Conservation (phyloP, 2,797 vertebrate genomes). For the Notoglanidium macrostoma region DNA sequence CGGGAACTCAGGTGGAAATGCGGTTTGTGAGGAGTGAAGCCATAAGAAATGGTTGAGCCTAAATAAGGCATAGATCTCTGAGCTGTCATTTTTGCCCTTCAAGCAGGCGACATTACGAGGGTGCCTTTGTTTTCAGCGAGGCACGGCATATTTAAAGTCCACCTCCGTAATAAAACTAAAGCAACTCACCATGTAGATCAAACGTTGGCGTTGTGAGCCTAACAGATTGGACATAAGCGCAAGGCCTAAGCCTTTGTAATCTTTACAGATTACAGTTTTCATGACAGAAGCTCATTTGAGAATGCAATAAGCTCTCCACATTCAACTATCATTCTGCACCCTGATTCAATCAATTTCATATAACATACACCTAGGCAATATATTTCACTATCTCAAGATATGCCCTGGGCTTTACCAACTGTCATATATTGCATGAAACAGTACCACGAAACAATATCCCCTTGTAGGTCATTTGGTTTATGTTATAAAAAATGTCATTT, state of each 20-base stretch:
- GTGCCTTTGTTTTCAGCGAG: constrained; percentile 30
- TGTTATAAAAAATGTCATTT: background rate
- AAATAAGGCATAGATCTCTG: constrained; percentile 48
- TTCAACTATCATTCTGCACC: constrained; percentile 49
- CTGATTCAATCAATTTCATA: constrained; percentile 57
- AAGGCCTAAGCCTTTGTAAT: constrained; percentile 8
- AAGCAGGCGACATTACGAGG: constrained; percentile 38
- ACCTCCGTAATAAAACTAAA: constrained; percentile 16
- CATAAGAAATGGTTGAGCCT: constrained; percentile 55
- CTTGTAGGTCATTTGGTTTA: constrained; percentile 32
- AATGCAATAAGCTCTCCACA: constrained; percentile 54
- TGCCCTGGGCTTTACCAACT: constrained; percentile 39
- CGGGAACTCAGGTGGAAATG: constrained; percentile 51
- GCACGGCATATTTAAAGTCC: constrained; percentile 39
- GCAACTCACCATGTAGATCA: constrained; percentile 19
- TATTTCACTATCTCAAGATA: constrained; percentile 46
- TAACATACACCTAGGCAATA: constrained; percentile 56
- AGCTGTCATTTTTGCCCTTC: constrained; percentile 28
- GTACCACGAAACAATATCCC: constrained; percentile 24
- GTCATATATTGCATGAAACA: constrained; percentile 50
- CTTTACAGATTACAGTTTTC: constrained; percentile 48
- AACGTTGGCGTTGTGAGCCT: background rate
- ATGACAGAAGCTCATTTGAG: constrained; percentile 54
- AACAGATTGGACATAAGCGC: constrained; percentile 8
- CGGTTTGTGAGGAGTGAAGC: constrained; percentile 58